Conservation (phyloP, 1,140 invertebrate species). For the Papilio glaucus region DNA sequence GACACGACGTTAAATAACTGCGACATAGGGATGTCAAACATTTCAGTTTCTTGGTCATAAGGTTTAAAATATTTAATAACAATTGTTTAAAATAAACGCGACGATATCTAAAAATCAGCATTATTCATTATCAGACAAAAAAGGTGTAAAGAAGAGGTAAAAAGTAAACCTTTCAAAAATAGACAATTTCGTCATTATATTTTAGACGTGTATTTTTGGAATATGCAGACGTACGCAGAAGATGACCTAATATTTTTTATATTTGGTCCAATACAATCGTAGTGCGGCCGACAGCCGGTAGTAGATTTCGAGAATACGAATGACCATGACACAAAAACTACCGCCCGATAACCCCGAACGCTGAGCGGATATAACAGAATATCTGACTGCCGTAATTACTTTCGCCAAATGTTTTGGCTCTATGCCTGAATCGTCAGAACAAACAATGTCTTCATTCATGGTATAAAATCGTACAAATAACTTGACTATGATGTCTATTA, state of each 20-base stretch:
- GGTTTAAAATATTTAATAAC: too few species aligned
- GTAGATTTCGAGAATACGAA: slow-evolving; percentile 54
- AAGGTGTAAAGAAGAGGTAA: too few species aligned
- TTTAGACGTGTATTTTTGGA: slow-evolving; percentile 22
- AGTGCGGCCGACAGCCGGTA: slow-evolving; percentile 45
- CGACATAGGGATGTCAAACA: too few species aligned
- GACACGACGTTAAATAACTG: too few species aligned
- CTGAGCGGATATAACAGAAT: slow-evolving; percentile 50
- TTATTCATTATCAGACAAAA: too few species aligned
- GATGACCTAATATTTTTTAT: slow-evolving; percentile 34
- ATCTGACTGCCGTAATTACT: slow-evolving; percentile 49
- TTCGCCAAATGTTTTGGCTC: slow-evolving; percentile 61
- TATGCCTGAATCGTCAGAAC: slow-evolving; percentile 44
- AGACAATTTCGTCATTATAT: slow-evolving; percentile 1
- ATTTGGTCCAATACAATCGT: slow-evolving; percentile 41
- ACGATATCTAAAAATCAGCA: too few species aligned
- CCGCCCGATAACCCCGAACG: slow-evolving; percentile 47
- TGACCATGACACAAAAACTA: slow-evolving; percentile 67
- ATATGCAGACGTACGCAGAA: slow-evolving; percentile 26
- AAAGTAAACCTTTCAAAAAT: slow-evolving; percentile 24
- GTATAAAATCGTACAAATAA: slow-evolving; percentile 28
- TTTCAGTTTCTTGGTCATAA: too few species aligned
- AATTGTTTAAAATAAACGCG: too few species aligned
- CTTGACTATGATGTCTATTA: too few species aligned
- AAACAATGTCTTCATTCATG: slow-evolving; percentile 54